Evolutionary conservation across 1,140 invertebrate genomes (phyloP).

Genomic region (Acromyrmex echinatior): DNA sequence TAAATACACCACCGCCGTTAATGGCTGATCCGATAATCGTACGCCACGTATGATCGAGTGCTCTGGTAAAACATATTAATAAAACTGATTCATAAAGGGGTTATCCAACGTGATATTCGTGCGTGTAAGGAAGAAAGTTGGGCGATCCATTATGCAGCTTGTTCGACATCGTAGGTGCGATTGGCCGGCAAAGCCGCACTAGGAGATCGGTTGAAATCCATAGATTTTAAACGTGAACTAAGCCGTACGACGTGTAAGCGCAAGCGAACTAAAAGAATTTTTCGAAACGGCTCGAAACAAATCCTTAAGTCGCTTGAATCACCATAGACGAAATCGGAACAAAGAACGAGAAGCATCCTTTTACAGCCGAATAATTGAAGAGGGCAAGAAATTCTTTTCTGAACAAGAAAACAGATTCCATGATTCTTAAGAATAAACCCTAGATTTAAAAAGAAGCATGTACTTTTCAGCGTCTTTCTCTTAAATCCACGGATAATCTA

Average conservation of each 20-base stretch:
- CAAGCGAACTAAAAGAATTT: neutral
- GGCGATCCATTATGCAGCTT: conserved; percentile 50
- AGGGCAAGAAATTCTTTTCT: neutral
- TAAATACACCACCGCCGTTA: conserved; percentile 47
- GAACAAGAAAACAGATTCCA: conserved; percentile 2
- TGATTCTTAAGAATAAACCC: neutral
- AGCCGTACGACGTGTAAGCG: conserved; percentile 2
- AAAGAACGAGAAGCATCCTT: neutral
- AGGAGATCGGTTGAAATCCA: conserved; percentile 10
- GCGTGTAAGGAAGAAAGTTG: conserved; percentile 49
- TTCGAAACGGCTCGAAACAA: neutral
- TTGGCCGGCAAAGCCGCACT: conserved; percentile 27
- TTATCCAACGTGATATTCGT: conserved; percentile 39
- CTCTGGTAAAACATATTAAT: conserved; percentile 55
- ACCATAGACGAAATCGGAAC: neutral
- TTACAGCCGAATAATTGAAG: neutral
- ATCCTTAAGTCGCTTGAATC: neutral
- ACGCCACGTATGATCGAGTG: conserved; percentile 48
- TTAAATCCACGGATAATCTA: conserved; percentile 10
- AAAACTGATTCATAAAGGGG: conserved; percentile 54
- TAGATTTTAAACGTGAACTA: conserved; percentile 27
- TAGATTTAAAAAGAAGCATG: neutral
- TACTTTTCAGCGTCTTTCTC: neutral
- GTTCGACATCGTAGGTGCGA: conserved; percentile 51
- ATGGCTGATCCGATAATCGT: conserved; percentile 46